Base-by-base conservation (phyloP, 2,113 vertebrate genomes). In the Gopherus flavomarginatus region DNA sequence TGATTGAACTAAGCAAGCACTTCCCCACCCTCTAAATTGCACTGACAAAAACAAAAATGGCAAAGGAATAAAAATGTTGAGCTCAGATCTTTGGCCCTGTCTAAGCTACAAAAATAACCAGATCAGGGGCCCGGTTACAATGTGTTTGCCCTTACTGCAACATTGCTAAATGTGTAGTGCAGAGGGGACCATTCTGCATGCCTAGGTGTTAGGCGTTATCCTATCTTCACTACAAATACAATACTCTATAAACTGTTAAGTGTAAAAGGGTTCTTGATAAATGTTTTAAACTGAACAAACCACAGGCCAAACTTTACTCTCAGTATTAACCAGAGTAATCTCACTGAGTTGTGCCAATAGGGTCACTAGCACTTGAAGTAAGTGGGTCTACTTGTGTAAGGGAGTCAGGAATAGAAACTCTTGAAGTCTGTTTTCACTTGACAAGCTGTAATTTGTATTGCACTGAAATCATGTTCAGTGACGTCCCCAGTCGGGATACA, bases 1-100 rank as follows among this genome's bases (percentile, higher is more conserved):
- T 93, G 82, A 75, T 95, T 89, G 93, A 96, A 94, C 83, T 94
- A 92, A 96, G 57, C 49, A 86, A 31, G 38, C 42, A 44, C 38
- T 92, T 93, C 90, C 1, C 0, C 56, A 79, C 77, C n/a, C 49
- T 95, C 88, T 95, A 50, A 95, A 87, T 62, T 93, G 75, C 79
- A 89, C 8, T 16, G 57, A 22, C 83, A 81, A 93, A 75, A 7
- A 62, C 53, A 75, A 79, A 80, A 89, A 81, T 3, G 85, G 4
- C 42, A 92, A 94, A 79, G 10, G 92, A 21, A 52, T 87, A 42
- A n/a, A 89, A 89, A 87, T 56, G 8, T 52, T 86, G 54, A 59
- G 47, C 21, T 94, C 6, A 1, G 81, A 80, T 77, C 19, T 90
- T 89, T 69, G 65, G 29, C 17, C 91, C 87, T 87, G 85, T 24